Evolutionary conservation across 2,888 invertebrate species (phyloP), one percentile per base, ranked within the genome.

Genomic region (Tachina lurida): DNA sequence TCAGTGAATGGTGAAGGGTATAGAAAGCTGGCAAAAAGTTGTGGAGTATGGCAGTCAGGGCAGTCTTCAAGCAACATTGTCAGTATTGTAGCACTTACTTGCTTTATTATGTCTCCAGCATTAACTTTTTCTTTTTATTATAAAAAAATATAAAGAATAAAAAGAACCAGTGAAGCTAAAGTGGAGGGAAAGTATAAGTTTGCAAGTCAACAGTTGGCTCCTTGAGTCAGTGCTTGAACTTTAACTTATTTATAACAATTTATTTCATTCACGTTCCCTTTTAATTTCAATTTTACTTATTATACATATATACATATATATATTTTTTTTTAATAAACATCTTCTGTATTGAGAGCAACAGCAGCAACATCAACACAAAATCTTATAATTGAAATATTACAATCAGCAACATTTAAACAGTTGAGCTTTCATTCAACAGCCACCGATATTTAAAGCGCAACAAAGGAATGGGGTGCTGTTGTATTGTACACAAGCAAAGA

Each of bases 361-460:
- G 54, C 70, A 62, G 60, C 56, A 77, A 19, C 62, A 73, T 10
- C 19, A 75, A n/a, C 56, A 63, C 19, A 63, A 62, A 65, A 67
- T 77, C 56, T 63, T 63, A 78, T 78, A 85, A 86, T 86, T 86
- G 86, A 86, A 86, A 86, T 86, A 80, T 76, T 86, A 73, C 86
- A 86, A 86, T 80, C 79, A 83, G 75, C 54, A 71, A 43, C 52
- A 58, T 63, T 58, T 62, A 60, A 76, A 67, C 52, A 76, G 62
- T 47, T 47, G 43, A 54, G 19, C 39, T 45, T 70, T 63, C 54
- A 62, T 70, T 76, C 54, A 65, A 15, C 49, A 43, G 60, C 67
- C 77, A 41, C 12, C 76, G 58, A 47, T 71, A 49, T 80, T 80
- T 52, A 54, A n/a, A n/a, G 13, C 19, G 17, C 22, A 65, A 83